Evolutionary conservation across 2,888 invertebrate species (phyloP), one percentile per base, ranked within the genome.

Genomic region (Mesoligia furuncula): DNA sequence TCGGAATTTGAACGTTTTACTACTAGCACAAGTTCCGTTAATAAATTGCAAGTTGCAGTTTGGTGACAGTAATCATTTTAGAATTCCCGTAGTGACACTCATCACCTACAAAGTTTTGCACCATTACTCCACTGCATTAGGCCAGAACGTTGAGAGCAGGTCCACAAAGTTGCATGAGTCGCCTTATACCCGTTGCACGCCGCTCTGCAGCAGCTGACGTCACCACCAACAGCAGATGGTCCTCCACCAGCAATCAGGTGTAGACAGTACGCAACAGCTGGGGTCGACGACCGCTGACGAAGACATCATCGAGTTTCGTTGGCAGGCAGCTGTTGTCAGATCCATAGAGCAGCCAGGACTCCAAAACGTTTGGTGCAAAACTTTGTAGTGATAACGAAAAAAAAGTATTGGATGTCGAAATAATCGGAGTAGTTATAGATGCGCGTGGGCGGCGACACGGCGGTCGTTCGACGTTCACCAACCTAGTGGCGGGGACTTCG

Each of bases 71-170:
- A 66, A 77, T 68, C 61, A 72, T 80, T 88, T 88, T 83, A 84
- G 67, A 74, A 75, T 78, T 80, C 73, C 64, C 87, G 88, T 78
- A 74, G 84, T 81, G 73, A 83, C 84, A 83, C 86, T 83, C 79
- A 85, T 94, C 94, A 91, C 89, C 96, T 96, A 97, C 97, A 97
- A 97, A 97, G 97, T 96, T 97, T 97, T 97, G 97, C 97, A 97
- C 97, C 96, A 92, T 89, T 91, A 92, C 90, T 94, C 92, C 93
- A 92, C 88, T 81, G 83, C 84, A 83, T 79, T 72, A 72, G 75
- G 81, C 51, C 79, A 75, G 70, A 73, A 80, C 39, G 36, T 79
- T 80, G 67, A 73, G 62, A 42, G 61, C 82, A 79, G 83, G 66
- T 74, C 69, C 87, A 75, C 66, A 80, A 67, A 42, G 77, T 61